Conservation (phyloP, 2,888 invertebrate genomes). For the Perdita meconis region DNA sequence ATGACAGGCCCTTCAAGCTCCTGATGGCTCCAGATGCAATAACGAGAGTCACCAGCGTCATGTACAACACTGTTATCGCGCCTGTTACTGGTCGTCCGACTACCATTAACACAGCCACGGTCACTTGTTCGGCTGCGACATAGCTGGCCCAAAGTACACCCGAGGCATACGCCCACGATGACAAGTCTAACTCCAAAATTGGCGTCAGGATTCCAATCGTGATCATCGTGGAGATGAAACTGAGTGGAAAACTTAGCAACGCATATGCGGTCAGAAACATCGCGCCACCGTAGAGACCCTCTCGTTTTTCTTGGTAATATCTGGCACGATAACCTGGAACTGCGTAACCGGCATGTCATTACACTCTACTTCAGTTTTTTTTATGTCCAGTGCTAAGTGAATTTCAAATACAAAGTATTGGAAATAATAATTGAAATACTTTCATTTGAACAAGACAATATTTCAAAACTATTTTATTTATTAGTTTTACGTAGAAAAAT, state of each 20-base stretch:
- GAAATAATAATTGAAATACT: too few relatives aligned
- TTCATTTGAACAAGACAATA: too few relatives aligned
- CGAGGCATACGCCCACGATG: slow-evolving; percentile 79
- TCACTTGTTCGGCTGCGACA: slow-evolving; percentile 93
- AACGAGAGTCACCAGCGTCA: slow-evolving; percentile 88
- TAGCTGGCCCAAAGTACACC: slow-evolving; percentile 93
- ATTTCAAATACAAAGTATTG: too few relatives aligned
- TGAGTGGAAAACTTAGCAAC: slow-evolving; percentile 92
- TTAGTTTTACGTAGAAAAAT: too few relatives aligned
- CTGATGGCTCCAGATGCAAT: slow-evolving; percentile 79
- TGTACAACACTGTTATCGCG: slow-evolving; percentile 91
- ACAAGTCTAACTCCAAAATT: slow-evolving; percentile 77
- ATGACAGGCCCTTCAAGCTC: slow-evolving; percentile 78
- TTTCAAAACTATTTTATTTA: too few relatives aligned
- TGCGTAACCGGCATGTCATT: slow-evolving; percentile 83
- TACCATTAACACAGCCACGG: slow-evolving; percentile 92
- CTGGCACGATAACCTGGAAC: slow-evolving; percentile 94
- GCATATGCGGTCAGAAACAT: slow-evolving; percentile 93
- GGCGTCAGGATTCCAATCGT: slow-evolving; percentile 91
- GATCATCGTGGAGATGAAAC: slow-evolving; percentile 90
- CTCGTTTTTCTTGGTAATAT: slow-evolving; percentile 95
- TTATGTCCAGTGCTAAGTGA: too few relatives aligned
- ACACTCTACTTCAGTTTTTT: too few relatives aligned
- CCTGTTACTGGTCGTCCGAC: slow-evolving; percentile 92
- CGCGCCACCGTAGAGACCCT: slow-evolving; percentile 94